Conservation (phyloP, 1,140 invertebrate genomes). For the Drosophila repletoides region DNA sequence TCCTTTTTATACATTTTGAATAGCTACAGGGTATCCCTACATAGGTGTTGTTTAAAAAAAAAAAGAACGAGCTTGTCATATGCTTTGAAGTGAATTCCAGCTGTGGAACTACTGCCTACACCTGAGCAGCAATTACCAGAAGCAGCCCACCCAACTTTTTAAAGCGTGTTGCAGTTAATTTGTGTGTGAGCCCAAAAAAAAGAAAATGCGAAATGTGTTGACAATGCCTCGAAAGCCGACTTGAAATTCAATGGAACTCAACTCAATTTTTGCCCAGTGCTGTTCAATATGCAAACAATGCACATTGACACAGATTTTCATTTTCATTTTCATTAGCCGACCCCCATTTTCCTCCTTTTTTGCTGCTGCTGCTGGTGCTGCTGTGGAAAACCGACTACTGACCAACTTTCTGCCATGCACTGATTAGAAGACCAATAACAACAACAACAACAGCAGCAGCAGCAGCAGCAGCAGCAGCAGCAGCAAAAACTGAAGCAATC, state of each 20-base stretch:
- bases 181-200: constrained; percentile 31
- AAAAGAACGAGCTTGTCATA: constrained; percentile 17
- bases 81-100: constrained; percentile 26
- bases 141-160: constrained; percentile 30
- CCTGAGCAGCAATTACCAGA: constrained; percentile 34
- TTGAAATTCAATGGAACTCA: constrained; percentile 1
- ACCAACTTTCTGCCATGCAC: constrained; percentile 37
- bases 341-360: background rate
- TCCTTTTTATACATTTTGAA: background rate
- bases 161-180: constrained; percentile 48
- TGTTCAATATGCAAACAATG: constrained; percentile 64
- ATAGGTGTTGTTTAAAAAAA: background rate
- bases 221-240: constrained; percentile 8
- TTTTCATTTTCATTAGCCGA: constrained; percentile 54
- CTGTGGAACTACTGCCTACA: constrained; percentile 23
- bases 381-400: constrained; percentile 18
- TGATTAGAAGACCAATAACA: constrained; percentile 57
- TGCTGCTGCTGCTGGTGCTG: too few relatives aligned
- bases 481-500: constrained; percentile 29
- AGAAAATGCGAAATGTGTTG: constrained; percentile 41
- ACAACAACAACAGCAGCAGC: constrained; percentile 3
- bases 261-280: constrained; percentile 12
- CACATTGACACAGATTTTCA: constrained; percentile 75
- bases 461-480: constrained; percentile 30
- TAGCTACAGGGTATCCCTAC: background rate